Conservation (phyloP, 2,888 invertebrate species). For the Andrena dorsata region DNA sequence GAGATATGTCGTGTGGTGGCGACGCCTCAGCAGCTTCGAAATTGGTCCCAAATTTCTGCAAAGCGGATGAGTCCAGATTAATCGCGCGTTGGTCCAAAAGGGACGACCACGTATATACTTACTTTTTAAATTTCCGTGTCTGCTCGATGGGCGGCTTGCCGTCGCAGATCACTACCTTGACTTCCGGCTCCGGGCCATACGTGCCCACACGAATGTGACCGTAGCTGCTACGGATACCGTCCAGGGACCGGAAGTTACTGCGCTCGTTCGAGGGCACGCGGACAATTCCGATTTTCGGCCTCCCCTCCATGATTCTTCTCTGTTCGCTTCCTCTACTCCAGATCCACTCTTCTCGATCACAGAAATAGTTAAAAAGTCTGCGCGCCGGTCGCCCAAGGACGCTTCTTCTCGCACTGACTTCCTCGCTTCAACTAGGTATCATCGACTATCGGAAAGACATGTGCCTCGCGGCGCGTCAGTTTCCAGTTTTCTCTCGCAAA, state of each 20-base stretch:
- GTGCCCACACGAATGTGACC: conserved; percentile 81
- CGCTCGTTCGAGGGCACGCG: conserved; percentile 81
- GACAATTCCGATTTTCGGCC: conserved; percentile 82
- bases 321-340: conserved; percentile 15
- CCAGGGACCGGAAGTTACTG: conserved; percentile 80
- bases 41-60: conserved; percentile 83
- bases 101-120: conserved; percentile 55
- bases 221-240: conserved; percentile 80
- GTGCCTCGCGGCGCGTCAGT: conserved; percentile 17
- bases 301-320: conserved; percentile 61
- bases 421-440: neutral
- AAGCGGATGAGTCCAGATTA: no score
- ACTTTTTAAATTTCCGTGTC: conserved; percentile 81
- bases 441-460: conserved; percentile 18
- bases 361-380: conserved; percentile 15
- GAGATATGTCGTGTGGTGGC: conserved; percentile 81
- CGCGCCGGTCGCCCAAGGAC: no score
- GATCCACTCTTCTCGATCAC: neutral
- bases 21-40: conserved; percentile 83
- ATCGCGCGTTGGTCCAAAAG: no score
- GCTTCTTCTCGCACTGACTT: no score
- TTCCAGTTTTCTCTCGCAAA: conserved; percentile 47
- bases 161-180: conserved; percentile 71
- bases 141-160: conserved; percentile 80
- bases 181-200: conserved; percentile 80